Base-by-base conservation (phyloP, 2,888 invertebrate species). In the Epsilonema sp. region DNA sequence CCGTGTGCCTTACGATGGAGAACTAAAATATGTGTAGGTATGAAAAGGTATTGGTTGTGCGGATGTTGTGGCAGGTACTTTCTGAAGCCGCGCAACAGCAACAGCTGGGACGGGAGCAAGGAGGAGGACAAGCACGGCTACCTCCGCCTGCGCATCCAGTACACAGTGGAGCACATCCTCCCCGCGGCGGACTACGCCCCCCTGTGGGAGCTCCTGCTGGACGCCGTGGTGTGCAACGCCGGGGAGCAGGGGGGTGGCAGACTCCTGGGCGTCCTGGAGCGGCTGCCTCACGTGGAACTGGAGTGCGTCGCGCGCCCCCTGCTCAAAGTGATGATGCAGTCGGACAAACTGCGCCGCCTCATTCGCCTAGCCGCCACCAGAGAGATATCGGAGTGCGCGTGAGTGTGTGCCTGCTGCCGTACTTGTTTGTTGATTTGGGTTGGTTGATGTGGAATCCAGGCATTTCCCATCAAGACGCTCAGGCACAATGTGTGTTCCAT, bases 381-480 rank as follows among this genome's bases (percentile, higher is more conserved):
- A 25, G 59, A 58, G 39, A 54, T 61, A 37, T 47, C 53, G 22
- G 54, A 52, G 48, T 60, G 60, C 56, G 56, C 58, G 60, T 60
- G 48, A 56, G 58, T 53, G 11, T n/a, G n/a, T n/a, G n/a, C n/a
- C n/a, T n/a, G n/a, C n/a, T n/a, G n/a, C n/a, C n/a, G n/a, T n/a
- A n/a, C n/a, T n/a, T n/a, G n/a, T n/a, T n/a, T n/a, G n/a, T n/a
- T n/a, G n/a, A n/a, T n/a, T n/a, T n/a, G n/a, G n/a, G n/a, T n/a
- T n/a, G n/a, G n/a, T n/a, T n/a, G n/a, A n/a, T n/a, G n/a, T n/a
- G n/a, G n/a, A n/a, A n/a, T n/a, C n/a, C n/a, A n/a, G n/a, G n/a
- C n/a, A n/a, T n/a, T n/a, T n/a, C n/a, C n/a, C n/a, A n/a, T n/a
- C n/a, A n/a, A n/a, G n/a, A n/a, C n/a, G n/a, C n/a, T n/a, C n/a